Evolutionary conservation across 2,888 invertebrate genomes (phyloP), one percentile per base, ranked within the genome.

Genomic region (Eremobia ochroleuca): DNA sequence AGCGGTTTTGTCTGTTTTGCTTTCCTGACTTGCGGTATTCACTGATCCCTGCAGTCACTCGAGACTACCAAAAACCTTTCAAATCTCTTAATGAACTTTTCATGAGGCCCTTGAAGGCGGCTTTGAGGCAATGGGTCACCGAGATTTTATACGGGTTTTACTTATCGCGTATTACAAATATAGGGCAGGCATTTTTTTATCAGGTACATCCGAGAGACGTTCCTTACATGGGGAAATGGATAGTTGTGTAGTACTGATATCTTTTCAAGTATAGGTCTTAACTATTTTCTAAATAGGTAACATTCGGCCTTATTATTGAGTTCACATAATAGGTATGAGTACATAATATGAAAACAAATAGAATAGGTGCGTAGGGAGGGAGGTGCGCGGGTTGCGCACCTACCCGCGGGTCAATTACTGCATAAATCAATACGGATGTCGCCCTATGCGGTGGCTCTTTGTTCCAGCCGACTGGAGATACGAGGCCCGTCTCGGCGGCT

Each of bases 361-460:
- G 90, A 90, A 91, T 93, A 93, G 91, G 91, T 94, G 94, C 93
- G 93, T 93, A 89, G 89, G 87, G 92, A 90, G 90, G 92, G 90
- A 85, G 88, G 88, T 90, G 94, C 93, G 94, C 93, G 93, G 90
- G 89, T 89, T 92, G 94, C 94, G 95, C 95, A 93, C 92, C 93
- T 94, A 93, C 92, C 92, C 94, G 95, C 93, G 92, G 95, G 94
- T 95, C 96, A 96, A 95, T 94, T 94, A 94, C 93, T 95, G 94
- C 94, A 95, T 94, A 95, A 96, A 96, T 95, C 95, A 94, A 95
- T 95, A 95, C 93, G 93, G 93, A 94, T 94, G 94, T 94, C 94
- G 94, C 92, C 93, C 92, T 91, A 92, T 94, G 94, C 93, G 94
- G 93, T 92, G 92, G 93, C 93, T 95, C 96, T 96, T 96, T 96